A percentile compares a stretch with the other conserved stretches of the same genome.
These are phyloP conservation scores for Apodemus sylvaticus DNA, from an alignment of 2,113 vertebrate genomes.

Conservation along the genomic window DNA sequence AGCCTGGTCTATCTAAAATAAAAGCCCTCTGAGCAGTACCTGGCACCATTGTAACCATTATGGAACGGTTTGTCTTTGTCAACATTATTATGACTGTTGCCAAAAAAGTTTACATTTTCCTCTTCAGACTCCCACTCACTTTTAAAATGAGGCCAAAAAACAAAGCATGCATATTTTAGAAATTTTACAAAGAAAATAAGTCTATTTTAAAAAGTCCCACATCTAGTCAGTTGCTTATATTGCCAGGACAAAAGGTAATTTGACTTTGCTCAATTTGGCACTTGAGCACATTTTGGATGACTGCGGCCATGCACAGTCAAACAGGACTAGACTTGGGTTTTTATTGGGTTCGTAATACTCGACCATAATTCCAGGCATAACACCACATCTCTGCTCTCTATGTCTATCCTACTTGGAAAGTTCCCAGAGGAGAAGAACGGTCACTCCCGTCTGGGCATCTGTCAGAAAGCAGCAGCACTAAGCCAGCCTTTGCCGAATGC, in stretches of 20 bases:
- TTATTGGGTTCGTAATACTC: constrained; percentile 69
- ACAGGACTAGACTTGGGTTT: constrained; percentile 55
- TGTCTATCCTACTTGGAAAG: constrained; percentile 60
- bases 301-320: constrained; percentile 26
- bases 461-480: neutral
- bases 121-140: constrained; percentile 64
- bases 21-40: constrained; percentile 27
- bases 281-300: constrained; percentile 63
- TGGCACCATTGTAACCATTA: constrained; percentile 46
- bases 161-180: constrained; percentile 72
- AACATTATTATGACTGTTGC: constrained; percentile 60
- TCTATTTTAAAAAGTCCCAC: constrained; percentile 15
- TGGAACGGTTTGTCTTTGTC: constrained; percentile 66
- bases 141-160: constrained; percentile 34
- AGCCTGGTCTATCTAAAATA: neutral
- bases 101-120: constrained; percentile 58
- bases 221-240: constrained; percentile 57
- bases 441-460: constrained; percentile 30
- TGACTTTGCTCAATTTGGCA: constrained; percentile 56
- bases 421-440: constrained; percentile 52
- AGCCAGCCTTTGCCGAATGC: constrained; percentile 3
- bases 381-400: constrained; percentile 54
- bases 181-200: constrained; percentile 68
- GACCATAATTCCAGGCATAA: constrained; percentile 68
- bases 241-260: constrained; percentile 67